phyloP scores from a whole-genome alignment of 2,888 invertebrate genomes.

The Lathronympha strigana region DNA sequence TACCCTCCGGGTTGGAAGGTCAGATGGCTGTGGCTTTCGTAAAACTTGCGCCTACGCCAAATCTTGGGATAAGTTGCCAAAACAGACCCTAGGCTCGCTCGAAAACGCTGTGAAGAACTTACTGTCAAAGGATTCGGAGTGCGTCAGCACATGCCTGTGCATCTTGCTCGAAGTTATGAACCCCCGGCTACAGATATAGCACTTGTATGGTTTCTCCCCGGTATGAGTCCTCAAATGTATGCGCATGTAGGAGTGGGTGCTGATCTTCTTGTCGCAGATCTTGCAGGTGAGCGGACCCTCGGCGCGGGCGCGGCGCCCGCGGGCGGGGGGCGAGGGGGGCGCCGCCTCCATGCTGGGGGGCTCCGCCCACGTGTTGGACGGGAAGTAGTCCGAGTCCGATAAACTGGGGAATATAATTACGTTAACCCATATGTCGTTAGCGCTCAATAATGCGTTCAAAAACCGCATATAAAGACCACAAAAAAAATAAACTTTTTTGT shows the following conservation, averaged over 20 bases:
- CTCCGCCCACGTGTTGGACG: constrained; percentile 69
- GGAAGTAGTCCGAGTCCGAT: constrained; percentile 75
- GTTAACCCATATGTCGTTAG: no score
- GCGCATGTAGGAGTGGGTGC: constrained; percentile 64
- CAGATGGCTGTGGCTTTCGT: no score
- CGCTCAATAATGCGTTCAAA: no score
- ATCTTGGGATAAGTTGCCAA: no score
- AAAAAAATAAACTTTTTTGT: no score
- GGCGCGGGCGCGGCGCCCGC: constrained; percentile 28
- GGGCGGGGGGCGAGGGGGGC: constrained; percentile 42
- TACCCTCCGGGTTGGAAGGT: no score
- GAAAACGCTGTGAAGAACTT: no score
- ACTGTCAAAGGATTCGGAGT: constrained; percentile 61
- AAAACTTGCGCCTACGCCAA: no score
- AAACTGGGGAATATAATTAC: no score
- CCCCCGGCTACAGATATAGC: constrained; percentile 64
- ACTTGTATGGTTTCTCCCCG: constrained; percentile 71
- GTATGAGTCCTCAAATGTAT: constrained; percentile 75
- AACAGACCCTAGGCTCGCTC: no score
- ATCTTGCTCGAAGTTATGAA: constrained; percentile 77
- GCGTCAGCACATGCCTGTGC: constrained; percentile 73
- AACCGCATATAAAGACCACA: no score
- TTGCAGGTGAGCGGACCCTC: constrained; percentile 53
- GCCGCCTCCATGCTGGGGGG: constrained; percentile 49
- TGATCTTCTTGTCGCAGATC: constrained; percentile 65